phyloP scores from a whole-genome alignment of 2,113 vertebrate species.

The Podilymbus podiceps region DNA sequence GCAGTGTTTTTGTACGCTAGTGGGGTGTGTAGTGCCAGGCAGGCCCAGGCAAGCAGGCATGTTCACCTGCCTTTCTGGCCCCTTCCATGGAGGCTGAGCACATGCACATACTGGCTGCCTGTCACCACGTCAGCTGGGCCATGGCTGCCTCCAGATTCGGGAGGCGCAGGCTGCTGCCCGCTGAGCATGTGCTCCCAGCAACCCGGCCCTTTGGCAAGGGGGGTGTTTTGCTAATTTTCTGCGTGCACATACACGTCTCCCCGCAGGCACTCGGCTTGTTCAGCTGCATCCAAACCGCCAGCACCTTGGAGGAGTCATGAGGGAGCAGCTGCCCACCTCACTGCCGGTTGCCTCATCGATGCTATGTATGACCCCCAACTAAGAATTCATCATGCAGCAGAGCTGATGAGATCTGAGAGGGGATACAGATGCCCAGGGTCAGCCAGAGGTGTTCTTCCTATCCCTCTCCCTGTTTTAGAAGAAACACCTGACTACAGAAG shows the following conservation, averaged over 20 bases:
- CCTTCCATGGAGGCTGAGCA: not conserved
- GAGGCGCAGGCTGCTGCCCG: not conserved
- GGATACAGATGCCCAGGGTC: not conserved
- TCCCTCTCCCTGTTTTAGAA: not conserved
- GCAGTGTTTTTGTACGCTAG: not conserved
- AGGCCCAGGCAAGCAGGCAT: not conserved
- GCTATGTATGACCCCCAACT: not conserved
- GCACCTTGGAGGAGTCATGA: not conserved
- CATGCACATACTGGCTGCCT: not conserved
- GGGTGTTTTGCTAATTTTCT: not conserved
- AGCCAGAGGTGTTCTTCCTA: not conserved
- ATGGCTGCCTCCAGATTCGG: not conserved
- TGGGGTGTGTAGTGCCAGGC: not conserved
- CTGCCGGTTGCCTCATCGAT: not conserved
- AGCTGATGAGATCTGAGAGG: not conserved
- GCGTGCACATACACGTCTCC: not conserved
- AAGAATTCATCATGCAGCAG: not conserved
- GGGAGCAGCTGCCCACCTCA: not conserved
- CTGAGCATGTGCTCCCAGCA: not conserved
- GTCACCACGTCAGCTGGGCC: not conserved
- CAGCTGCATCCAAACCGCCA: not conserved
- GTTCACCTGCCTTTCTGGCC: not conserved
- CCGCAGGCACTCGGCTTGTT: not conserved
- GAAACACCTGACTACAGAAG: not conserved
- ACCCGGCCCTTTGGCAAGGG: not conserved